A percentile compares a stretch with the other conserved stretches of the same genome.
Conservation (phyloP, 1,140 invertebrate species). For the Cydia amplana region DNA sequence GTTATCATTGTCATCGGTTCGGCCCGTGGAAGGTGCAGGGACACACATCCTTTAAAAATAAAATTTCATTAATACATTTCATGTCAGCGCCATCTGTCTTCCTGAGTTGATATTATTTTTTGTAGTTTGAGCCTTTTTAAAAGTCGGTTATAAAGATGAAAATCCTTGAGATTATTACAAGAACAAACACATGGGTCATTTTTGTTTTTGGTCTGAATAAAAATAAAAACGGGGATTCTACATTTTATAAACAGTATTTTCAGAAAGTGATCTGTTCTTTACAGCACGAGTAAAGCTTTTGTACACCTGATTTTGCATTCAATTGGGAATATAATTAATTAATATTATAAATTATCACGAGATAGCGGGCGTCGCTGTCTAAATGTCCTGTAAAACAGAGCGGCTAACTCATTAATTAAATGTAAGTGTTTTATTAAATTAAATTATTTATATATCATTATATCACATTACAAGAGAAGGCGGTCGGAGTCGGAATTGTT, state of each 20-base stretch:
- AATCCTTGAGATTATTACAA: too few species aligned
- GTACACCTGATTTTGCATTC: background rate
- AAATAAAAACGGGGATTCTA: too few species aligned
- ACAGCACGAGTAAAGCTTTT: background rate
- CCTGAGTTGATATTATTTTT: background rate
- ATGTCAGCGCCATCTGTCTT: background rate
- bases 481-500: background rate
- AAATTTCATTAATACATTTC: background rate
- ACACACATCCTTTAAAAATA: constrained; percentile 20
- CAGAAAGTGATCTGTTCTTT: too few species aligned
- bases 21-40: background rate
- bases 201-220: too few species aligned
- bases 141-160: too few species aligned
- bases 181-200: too few species aligned
- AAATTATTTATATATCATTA: background rate
- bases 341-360: too few species aligned
- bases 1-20: too few species aligned
- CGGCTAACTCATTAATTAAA: background rate
- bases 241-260: too few species aligned
- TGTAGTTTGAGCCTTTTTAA: too few species aligned
- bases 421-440: background rate
- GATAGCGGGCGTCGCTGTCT: constrained; percentile 5
- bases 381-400: constrained; percentile 27
- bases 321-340: background rate
- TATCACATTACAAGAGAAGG: background rate